Conservation (phyloP, 1,140 invertebrate species). For the Heliconius hermathena region DNA sequence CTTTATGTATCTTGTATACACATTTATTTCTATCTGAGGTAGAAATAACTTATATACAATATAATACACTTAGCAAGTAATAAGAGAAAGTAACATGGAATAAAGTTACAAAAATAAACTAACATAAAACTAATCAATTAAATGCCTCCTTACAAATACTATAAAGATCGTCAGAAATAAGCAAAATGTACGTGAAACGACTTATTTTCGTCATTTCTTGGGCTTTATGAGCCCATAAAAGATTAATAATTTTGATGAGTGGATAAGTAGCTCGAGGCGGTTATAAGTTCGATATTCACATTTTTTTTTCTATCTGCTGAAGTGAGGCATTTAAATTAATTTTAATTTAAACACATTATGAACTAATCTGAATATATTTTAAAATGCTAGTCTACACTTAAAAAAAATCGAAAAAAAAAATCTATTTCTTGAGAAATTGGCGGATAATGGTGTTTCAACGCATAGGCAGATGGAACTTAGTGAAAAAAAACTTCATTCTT, state of each 20-base stretch:
- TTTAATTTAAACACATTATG: neutral
- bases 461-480: too few species aligned
- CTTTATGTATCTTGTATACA: too few species aligned
- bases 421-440: too few species aligned
- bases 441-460: too few species aligned
- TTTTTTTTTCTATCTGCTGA: too few species aligned
- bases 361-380: too few species aligned
- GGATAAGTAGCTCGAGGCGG: neutral
- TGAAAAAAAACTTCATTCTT: too few species aligned
- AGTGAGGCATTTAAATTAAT: neutral
- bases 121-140: conserved; percentile 13
- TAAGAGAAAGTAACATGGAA: neutral
- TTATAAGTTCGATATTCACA: too few species aligned
- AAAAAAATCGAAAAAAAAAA: too few species aligned
- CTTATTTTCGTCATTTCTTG: conserved; percentile 12
- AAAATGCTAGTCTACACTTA: too few species aligned
- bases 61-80: neutral
- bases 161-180: neutral
- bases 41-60: neutral
- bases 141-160: conserved; percentile 5
- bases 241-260: neutral
- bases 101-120: neutral
- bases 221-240: conserved; percentile 10
- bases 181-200: conserved; percentile 10
- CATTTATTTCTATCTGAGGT: too few species aligned